Conservation (phyloP, 1,140 invertebrate genomes). For the Drosophila tsacasi region DNA sequence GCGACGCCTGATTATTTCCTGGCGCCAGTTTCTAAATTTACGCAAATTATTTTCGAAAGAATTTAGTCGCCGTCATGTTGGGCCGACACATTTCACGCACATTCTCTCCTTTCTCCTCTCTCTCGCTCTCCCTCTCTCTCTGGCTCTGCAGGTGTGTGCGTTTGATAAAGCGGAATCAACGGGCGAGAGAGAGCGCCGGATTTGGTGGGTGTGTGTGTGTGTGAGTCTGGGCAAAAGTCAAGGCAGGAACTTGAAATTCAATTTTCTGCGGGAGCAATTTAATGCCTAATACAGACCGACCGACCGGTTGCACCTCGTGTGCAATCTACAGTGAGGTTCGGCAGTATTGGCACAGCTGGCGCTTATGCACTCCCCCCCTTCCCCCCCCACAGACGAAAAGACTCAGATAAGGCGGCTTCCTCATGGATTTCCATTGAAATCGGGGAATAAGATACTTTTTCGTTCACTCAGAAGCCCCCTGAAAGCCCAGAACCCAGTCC, state of each 20-base stretch:
- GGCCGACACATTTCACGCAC: constrained; percentile 53
- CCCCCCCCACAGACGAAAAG: no score
- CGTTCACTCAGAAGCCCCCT: neutral
- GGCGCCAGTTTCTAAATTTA: constrained; percentile 84
- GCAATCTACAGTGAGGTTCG: constrained; percentile 22
- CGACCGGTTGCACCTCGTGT: constrained; percentile 37
- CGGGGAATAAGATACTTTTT: neutral
- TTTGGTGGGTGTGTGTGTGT: constrained; percentile 13
- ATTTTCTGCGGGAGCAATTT: constrained; percentile 43
- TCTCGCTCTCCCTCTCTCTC: neutral
- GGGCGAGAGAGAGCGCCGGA: constrained; percentile 30
- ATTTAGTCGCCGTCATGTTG: constrained; percentile 79
- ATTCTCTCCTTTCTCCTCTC: constrained; percentile 34
- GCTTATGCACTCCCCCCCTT: constrained; percentile 1
- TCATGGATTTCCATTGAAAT: constrained; percentile 2
- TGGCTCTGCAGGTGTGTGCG: constrained; percentile 6
- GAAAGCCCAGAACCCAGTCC: no score
- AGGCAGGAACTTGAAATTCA: constrained; percentile 50
- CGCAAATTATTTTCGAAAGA: constrained; percentile 82
- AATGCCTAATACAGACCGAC: constrained; percentile 45
- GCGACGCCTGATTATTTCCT: constrained; percentile 85
- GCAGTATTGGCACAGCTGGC: constrained; percentile 27
- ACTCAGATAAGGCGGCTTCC: constrained; percentile 9
- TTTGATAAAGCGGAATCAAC: constrained; percentile 45
- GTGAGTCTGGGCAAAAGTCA: constrained; percentile 51